Evolutionary conservation across 2,888 invertebrate species (phyloP).

Genomic region (Drosophila siamana): DNA sequence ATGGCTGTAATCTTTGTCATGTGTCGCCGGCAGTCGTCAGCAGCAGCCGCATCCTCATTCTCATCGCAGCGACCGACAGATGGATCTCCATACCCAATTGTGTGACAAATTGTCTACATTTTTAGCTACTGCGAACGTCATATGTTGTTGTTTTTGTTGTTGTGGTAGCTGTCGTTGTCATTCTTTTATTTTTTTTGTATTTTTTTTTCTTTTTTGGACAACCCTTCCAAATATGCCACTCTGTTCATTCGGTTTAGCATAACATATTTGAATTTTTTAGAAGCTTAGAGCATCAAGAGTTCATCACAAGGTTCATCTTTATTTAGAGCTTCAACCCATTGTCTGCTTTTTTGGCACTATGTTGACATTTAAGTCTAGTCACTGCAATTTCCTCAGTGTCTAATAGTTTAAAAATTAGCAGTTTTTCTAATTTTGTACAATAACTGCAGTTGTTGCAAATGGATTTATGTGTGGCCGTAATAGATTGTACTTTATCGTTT

Average conservation of each 20-base stretch:
- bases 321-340: slow-evolving; percentile 6
- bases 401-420: background rate
- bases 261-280: slow-evolving; percentile 31
- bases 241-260: slow-evolving; percentile 30
- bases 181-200: slow-evolving; percentile 14
- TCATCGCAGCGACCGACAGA: slow-evolving; percentile 31
- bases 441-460: no score
- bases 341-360: slow-evolving; percentile 8
- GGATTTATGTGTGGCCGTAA: no score
- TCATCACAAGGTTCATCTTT: slow-evolving; percentile 18
- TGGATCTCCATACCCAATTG: slow-evolving; percentile 63
- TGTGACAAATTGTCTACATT: slow-evolving; percentile 76
- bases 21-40: slow-evolving; percentile 56
- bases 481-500: no score
- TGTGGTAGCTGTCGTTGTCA: slow-evolving; percentile 21
- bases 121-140: slow-evolving; percentile 54
- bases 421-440: background rate
- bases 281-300: slow-evolving; percentile 14
- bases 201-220: slow-evolving; percentile 28
- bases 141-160: slow-evolving; percentile 15
- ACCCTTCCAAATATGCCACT: slow-evolving; percentile 41
- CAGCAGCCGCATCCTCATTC: background rate
- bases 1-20: slow-evolving; percentile 59
- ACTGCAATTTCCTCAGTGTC: background rate
- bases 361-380: background rate